phyloP scores from a whole-genome alignment of 1,140 invertebrate species.

The Heliconius himera region DNA sequence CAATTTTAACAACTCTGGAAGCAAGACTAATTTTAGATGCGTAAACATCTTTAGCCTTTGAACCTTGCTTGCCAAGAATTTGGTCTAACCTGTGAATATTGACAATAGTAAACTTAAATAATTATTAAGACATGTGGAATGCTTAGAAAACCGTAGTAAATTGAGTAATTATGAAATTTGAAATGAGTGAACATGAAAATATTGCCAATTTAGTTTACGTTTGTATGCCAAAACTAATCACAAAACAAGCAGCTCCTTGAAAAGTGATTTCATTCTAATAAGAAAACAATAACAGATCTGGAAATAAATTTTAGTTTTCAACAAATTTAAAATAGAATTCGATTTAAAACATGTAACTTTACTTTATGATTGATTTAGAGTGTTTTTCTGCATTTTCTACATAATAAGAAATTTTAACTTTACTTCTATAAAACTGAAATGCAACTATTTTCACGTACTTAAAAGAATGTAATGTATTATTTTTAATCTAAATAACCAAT shows the following conservation, averaged over 20 bases:
- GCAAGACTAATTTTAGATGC: slow-evolving; percentile 96
- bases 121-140: slow-evolving; percentile 2
- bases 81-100: slow-evolving; percentile 90
- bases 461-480: neutral
- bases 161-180: slow-evolving; percentile 28
- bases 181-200: slow-evolving; percentile 43
- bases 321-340: neutral
- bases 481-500: neutral
- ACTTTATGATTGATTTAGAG: neutral
- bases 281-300: slow-evolving; percentile 48
- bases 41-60: slow-evolving; percentile 96
- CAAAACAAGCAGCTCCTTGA: slow-evolving; percentile 38
- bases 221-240: slow-evolving; percentile 41
- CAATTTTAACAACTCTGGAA: slow-evolving; percentile 96
- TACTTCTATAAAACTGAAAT: neutral
- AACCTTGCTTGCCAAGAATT: slow-evolving; percentile 96
- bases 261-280: slow-evolving; percentile 34
- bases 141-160: neutral
- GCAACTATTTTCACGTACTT: neutral
- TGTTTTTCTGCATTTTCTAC: neutral
- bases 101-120: neutral
- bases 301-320: slow-evolving; percentile 22
- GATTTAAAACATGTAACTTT: neutral
- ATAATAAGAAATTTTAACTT: neutral
- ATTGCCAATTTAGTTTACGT: slow-evolving; percentile 44